A percentile compares a stretch with the other conserved stretches of the same genome.
Evolutionary conservation across 2,797 vertebrate species (phyloP).

Genomic region (Characodon lateralis): DNA sequence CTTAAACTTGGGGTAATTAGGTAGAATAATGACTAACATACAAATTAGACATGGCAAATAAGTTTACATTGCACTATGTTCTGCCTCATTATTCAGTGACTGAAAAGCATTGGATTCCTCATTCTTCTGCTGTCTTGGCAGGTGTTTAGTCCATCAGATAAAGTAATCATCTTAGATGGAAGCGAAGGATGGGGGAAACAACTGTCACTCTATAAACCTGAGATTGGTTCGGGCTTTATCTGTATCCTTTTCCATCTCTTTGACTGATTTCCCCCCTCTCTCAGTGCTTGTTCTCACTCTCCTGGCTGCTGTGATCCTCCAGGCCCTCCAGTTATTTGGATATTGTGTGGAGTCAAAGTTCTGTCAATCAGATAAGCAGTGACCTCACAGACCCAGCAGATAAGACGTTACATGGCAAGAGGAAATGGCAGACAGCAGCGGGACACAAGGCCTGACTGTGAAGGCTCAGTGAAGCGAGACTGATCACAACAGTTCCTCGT

Average conservation of each 20-base stretch:
- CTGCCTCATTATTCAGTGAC: slow-evolving; percentile 28
- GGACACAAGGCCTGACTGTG: slow-evolving; percentile 71
- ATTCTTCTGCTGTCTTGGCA: slow-evolving; percentile 56
- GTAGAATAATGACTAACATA: slow-evolving; percentile 27
- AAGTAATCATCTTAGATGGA: slow-evolving; percentile 62
- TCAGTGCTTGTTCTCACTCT: slow-evolving; percentile 33
- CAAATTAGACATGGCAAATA: slow-evolving; percentile 2
- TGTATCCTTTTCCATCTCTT: slow-evolving; percentile 46
- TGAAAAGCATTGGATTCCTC: slow-evolving; percentile 21
- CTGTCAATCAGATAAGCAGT: slow-evolving; percentile 82
- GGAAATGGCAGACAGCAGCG: slow-evolving; percentile 70
- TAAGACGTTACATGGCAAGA: slow-evolving; percentile 74
- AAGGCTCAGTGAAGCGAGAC: slow-evolving; percentile 69
- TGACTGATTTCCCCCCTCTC: slow-evolving; percentile 38
- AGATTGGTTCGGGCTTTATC: slow-evolving; percentile 36
- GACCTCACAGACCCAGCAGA: slow-evolving; percentile 73
- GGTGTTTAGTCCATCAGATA: slow-evolving; percentile 67
- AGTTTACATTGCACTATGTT: slow-evolving; percentile 15
- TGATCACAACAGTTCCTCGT: slow-evolving; percentile 70
- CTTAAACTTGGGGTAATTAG: slow-evolving; percentile 29
- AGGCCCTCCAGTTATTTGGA: slow-evolving; percentile 74
- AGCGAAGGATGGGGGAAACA: slow-evolving; percentile 54
- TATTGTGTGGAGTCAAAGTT: slow-evolving; percentile 72
- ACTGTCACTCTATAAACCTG: slow-evolving; percentile 52
- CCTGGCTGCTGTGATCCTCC: slow-evolving; percentile 60